A percentile compares a stretch with the other conserved stretches of the same genome.
Evolutionary conservation across 2,888 invertebrate genomes (phyloP).

Genomic region (Hydriomena furcata): DNA sequence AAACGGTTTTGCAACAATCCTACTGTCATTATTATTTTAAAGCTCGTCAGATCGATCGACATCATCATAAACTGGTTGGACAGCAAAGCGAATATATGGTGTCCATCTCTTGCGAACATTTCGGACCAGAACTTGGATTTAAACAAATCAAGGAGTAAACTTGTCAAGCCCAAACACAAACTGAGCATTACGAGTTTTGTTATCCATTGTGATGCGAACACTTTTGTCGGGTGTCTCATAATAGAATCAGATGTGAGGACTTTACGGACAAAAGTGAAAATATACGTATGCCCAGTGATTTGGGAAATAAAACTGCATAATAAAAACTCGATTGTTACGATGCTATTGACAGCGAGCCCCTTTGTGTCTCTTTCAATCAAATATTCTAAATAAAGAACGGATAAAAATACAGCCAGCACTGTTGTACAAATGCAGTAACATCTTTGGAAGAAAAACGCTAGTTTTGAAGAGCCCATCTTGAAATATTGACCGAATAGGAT

Average conservation of each 20-base stretch:
- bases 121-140: not conserved
- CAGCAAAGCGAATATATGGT: not conserved
- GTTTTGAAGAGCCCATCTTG: slow-evolving; percentile 3
- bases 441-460: not conserved
- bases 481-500: slow-evolving; percentile 1
- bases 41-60: not conserved
- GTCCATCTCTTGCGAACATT: not conserved
- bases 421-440: not conserved
- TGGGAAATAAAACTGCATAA: not conserved
- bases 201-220: not conserved
- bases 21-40: not conserved
- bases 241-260: not conserved
- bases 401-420: not conserved
- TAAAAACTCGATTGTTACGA: too few relatives aligned
- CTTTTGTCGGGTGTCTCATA: not conserved
- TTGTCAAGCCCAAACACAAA: not conserved
- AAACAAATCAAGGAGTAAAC: not conserved
- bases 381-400: too few relatives aligned
- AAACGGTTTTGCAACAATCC: slow-evolving; percentile 10
- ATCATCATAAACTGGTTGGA: not conserved
- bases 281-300: not conserved
- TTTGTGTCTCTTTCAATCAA: too few relatives aligned
- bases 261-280: not conserved
- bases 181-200: not conserved
- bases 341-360: too few relatives aligned